These are phyloP conservation scores for Drosophila rhopaloa DNA, from an alignment of 1,140 invertebrate genomes.

Conservation along the genomic window DNA sequence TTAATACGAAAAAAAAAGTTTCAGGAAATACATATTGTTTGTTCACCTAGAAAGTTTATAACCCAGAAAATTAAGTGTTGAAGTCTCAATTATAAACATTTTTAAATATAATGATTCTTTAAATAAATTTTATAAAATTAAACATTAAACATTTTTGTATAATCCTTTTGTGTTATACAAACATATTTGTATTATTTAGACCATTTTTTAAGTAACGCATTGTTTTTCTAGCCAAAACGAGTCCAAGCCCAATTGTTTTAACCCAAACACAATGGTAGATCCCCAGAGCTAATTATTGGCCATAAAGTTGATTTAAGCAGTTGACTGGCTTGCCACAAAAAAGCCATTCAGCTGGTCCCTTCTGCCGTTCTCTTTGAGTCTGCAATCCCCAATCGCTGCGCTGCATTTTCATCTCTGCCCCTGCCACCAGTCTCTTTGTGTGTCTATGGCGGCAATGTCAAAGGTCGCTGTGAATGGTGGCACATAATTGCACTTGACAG, in stretches of 20 bases:
- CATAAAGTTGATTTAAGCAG: conserved; percentile 25
- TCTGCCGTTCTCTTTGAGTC: conserved; percentile 18
- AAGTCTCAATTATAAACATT: too few species aligned
- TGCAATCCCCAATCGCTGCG: background rate
- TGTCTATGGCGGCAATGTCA: conserved; percentile 59
- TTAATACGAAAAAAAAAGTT: too few species aligned
- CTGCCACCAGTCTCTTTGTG: conserved; percentile 38
- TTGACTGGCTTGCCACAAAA: conserved; percentile 9
- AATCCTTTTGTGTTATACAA: too few species aligned
- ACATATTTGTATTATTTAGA: background rate
- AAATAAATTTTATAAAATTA: too few species aligned
- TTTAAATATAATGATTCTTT: too few species aligned
- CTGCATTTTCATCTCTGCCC: conserved; percentile 9
- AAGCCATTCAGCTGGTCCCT: conserved; percentile 28
- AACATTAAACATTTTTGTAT: too few species aligned
- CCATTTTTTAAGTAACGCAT: too few species aligned
- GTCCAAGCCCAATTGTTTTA: background rate
- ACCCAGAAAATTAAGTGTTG: too few species aligned
- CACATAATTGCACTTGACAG: conserved; percentile 58
- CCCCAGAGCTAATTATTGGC: conserved; percentile 30
- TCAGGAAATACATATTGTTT: too few species aligned
- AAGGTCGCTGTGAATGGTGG: conserved; percentile 60
- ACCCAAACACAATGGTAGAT: background rate
- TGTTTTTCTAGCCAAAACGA: background rate
- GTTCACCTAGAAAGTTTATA: too few species aligned